Evolutionary conservation across 2,888 invertebrate species (phyloP).

Genomic region (Ceratothoa steindachneri): DNA sequence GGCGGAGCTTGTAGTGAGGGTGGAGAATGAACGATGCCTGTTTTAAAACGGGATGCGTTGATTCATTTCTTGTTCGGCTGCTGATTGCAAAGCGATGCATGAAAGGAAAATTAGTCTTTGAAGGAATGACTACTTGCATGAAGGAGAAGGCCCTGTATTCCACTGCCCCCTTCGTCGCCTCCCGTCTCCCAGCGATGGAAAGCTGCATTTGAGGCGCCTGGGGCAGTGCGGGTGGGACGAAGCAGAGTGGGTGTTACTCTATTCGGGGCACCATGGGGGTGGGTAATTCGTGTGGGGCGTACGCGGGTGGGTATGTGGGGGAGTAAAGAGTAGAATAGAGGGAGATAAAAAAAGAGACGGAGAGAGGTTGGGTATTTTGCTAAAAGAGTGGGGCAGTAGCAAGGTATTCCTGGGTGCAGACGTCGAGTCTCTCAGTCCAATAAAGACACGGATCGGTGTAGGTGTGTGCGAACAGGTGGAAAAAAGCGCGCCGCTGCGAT

Average conservation of each 20-base stretch:
- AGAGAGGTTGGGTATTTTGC: neutral
- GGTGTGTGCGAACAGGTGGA: neutral
- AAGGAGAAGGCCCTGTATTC: too few relatives aligned
- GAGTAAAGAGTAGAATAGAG: neutral
- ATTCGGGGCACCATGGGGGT: neutral
- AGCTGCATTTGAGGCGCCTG: neutral
- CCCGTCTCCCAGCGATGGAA: neutral
- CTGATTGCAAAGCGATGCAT: neutral
- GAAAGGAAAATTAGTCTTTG: neutral
- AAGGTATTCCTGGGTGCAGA: neutral
- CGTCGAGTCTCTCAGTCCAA: neutral
- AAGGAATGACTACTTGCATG: too few relatives aligned
- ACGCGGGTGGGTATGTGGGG: conserved; percentile 1
- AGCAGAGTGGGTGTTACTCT: conserved; percentile 12
- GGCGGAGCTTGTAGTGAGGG: conserved; percentile 6
- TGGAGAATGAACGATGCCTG: neutral
- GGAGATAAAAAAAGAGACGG: neutral
- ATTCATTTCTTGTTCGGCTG: neutral
- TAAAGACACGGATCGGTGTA: neutral
- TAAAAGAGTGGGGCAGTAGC: neutral
- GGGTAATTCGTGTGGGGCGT: neutral
- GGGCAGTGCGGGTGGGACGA: conserved; percentile 13
- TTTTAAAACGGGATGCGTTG: neutral
- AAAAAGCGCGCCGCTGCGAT: too few relatives aligned
- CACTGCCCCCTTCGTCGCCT: neutral